Percentiles rank a stretch among this genome's conserved stretches.
Conservation (phyloP, 2,888 invertebrate species). For the Philereme transversata region DNA sequence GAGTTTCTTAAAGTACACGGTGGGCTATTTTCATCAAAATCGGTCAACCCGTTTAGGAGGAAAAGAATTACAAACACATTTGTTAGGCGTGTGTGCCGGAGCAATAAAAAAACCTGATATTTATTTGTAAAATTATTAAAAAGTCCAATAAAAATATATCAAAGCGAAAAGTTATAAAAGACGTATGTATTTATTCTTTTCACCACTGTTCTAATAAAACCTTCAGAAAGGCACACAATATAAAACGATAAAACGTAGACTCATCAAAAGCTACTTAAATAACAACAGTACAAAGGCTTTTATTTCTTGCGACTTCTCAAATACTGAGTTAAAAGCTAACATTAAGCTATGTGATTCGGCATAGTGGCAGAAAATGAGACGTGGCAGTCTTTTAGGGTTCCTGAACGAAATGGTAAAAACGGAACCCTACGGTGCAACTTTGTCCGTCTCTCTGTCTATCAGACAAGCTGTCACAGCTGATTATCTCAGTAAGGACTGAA, state of each 20-base stretch:
- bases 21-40: too few relatives aligned
- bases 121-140: conserved; percentile 7
- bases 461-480: too few relatives aligned
- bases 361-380: neutral
- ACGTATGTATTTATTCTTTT: conserved; percentile 13
- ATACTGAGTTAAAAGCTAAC: neutral
- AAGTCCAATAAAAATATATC: conserved; percentile 7
- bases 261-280: conserved; percentile 15
- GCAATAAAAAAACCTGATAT: too few relatives aligned
- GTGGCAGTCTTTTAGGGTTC: neutral
- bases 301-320: conserved; percentile 7
- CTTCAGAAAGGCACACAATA: conserved; percentile 11
- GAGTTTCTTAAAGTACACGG: too few relatives aligned
- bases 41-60: too few relatives aligned
- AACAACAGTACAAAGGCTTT: conserved; percentile 7
- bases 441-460: too few relatives aligned
- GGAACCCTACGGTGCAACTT: too few relatives aligned
- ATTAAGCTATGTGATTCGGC: neutral
- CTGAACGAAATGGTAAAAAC: too few relatives aligned
- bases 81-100: too few relatives aligned
- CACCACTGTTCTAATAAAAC: conserved; percentile 21
- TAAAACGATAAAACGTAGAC: conserved; percentile 9
- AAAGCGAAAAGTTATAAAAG: conserved; percentile 9
- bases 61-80: too few relatives aligned
- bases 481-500: too few relatives aligned